phyloP scores from a whole-genome alignment of 2,113 vertebrate species.

The Oxygymnocypris stewartii region DNA sequence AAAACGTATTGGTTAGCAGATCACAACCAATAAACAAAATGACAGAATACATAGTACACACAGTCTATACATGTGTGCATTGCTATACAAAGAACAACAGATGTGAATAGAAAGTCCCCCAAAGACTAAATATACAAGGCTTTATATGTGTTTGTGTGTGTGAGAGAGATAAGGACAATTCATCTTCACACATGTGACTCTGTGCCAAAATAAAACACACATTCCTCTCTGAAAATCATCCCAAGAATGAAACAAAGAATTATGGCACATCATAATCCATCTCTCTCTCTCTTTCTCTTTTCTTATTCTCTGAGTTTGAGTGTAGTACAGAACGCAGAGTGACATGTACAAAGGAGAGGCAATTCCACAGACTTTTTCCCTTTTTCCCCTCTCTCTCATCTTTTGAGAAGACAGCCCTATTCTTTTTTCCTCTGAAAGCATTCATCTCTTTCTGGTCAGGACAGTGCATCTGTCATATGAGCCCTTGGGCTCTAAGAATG shows the following conservation, averaged over 20 bases:
- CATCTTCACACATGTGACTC: background rate
- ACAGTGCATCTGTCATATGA: conserved; percentile 54
- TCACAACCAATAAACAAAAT: too few relatives aligned
- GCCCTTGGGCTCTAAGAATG: conserved; percentile 46
- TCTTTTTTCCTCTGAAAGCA: conserved; percentile 28
- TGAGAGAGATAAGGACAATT: background rate
- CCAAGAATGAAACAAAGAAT: conserved; percentile 1
- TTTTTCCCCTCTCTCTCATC: background rate
- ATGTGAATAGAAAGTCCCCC: background rate
- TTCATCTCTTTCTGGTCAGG: conserved; percentile 51
- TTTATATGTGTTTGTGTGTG: background rate
- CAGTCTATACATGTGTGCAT: background rate
- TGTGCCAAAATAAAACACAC: background rate
- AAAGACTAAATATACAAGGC: background rate
- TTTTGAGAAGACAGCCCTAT: conserved; percentile 46
- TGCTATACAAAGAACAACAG: background rate
- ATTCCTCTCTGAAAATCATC: conserved; percentile 1
- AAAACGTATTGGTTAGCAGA: background rate
- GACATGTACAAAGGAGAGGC: conserved; percentile 36
- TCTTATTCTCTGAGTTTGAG: background rate
- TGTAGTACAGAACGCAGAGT: conserved; percentile 30
- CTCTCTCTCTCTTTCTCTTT: background rate
- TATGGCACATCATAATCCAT: background rate
- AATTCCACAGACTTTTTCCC: conserved; percentile 22
- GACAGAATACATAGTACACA: background rate